A percentile compares a stretch with the other conserved stretches of the same genome.
Conservation (phyloP, 2,888 invertebrate species). For the Drosophila mulleri region DNA sequence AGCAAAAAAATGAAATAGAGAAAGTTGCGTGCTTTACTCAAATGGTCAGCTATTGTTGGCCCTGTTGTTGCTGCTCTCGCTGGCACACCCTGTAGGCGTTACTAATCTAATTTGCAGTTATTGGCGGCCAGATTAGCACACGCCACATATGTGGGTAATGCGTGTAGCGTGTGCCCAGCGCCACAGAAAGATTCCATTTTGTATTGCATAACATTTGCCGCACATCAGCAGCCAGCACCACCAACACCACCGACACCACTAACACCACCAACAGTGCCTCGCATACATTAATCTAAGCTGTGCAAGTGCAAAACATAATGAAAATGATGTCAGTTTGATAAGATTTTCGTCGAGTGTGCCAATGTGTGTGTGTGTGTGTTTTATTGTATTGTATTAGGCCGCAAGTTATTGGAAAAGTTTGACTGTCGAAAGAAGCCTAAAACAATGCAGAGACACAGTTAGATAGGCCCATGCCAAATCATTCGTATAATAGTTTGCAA, state of each 20-base stretch:
- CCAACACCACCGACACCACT: not conserved
- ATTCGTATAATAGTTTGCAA: constrained; percentile 13
- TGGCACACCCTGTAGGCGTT: constrained; percentile 53
- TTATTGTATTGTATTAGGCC: constrained; percentile 4
- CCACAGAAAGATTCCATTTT: constrained; percentile 40
- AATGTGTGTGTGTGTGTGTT: constrained; percentile 6
- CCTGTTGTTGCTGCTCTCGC: not conserved
- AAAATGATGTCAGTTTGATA: constrained; percentile 79
- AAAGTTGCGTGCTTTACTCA: constrained; percentile 10
- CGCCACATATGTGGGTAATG: constrained; percentile 70
- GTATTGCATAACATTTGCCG: constrained; percentile 54
- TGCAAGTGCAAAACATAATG: constrained; percentile 76
- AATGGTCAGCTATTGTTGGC: constrained; percentile 29
- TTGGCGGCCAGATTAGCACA: constrained; percentile 71
- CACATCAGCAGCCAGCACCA: constrained; percentile 31
- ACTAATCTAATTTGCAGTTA: constrained; percentile 80
- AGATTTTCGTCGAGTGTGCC: constrained; percentile 51
- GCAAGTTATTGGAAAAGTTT: constrained; percentile 56
- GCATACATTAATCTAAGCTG: constrained; percentile 70
- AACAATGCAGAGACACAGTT: constrained; percentile 14
- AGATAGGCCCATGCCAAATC: not conserved
- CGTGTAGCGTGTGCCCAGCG: constrained; percentile 51
- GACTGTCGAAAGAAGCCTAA: constrained; percentile 32
- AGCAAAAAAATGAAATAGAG: constrained; percentile 2
- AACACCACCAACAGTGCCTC: not conserved